These are phyloP conservation scores for Globodera rostochiensis DNA, from an alignment of 1,140 invertebrate genomes.

Conservation along the genomic window DNA sequence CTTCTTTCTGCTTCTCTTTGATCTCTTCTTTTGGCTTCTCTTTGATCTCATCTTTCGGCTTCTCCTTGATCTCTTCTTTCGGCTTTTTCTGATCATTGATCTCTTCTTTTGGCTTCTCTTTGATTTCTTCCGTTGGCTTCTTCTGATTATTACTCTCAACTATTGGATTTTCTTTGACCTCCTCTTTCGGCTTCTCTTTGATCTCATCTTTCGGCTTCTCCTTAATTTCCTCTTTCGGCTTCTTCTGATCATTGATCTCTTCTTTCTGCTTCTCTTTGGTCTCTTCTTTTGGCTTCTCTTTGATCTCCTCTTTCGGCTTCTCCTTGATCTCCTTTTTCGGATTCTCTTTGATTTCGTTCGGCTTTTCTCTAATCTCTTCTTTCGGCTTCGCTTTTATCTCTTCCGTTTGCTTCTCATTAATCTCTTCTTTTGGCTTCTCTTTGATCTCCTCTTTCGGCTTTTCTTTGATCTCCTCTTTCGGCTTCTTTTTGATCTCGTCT, in stretches of 20 bases:
- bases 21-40: background rate
- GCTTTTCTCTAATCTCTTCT: background rate
- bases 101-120: background rate
- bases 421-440: constrained; percentile 4
- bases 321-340: background rate
- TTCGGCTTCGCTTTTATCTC: background rate
- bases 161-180: background rate
- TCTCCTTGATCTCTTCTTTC: background rate
- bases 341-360: no score
- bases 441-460: background rate
- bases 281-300: background rate
- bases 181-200: constrained; percentile 2
- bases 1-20: constrained; percentile 9
- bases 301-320: background rate
- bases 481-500: background rate
- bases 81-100: background rate
- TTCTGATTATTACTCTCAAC: background rate
- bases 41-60: background rate
- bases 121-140: background rate
- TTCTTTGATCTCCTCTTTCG: background rate
- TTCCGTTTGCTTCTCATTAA: background rate
- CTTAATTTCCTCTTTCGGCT: background rate
- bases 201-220: background rate
- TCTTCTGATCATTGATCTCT: background rate
- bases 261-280: background rate